A percentile compares a stretch with the other conserved stretches of the same genome.
Evolutionary conservation across 2,888 invertebrate species (phyloP).

Genomic region (Nycteola revayana): DNA sequence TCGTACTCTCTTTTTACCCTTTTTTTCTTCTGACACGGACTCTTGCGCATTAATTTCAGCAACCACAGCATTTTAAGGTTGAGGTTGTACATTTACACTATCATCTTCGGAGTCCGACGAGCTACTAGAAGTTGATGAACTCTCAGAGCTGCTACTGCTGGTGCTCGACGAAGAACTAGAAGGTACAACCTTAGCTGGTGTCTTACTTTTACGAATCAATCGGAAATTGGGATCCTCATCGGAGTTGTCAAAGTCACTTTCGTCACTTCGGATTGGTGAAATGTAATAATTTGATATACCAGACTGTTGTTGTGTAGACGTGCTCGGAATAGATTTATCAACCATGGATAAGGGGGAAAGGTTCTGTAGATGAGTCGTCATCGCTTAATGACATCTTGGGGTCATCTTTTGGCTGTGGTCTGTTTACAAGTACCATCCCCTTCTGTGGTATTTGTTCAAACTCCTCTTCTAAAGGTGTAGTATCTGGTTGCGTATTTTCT

Average conservation of each 20-base stretch:
- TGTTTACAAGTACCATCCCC: too few species aligned
- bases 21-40: neutral
- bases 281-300: neutral
- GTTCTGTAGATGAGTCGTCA: neutral
- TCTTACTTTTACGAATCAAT: neutral
- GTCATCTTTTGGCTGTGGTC: neutral
- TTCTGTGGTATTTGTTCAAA: too few species aligned
- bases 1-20: neutral
- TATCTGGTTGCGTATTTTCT: too few species aligned
- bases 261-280: conserved; percentile 5
- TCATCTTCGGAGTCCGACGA: neutral
- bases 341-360: neutral
- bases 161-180: neutral
- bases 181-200: neutral
- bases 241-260: conserved; percentile 6
- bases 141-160: neutral
- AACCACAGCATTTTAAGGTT: neutral
- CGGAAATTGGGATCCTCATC: conserved; percentile 5
- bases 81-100: neutral
- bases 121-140: neutral
- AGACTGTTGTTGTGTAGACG: neutral
- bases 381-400: neutral
- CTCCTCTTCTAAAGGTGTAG: too few species aligned
- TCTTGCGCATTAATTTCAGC: neutral
- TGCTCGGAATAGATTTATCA: neutral